Percentiles rank a stretch among this genome's conserved stretches.
phyloP scores from a whole-genome alignment of 35 echinoderm and acorn worm species.

The Holothuria glaberrima region DNA sequence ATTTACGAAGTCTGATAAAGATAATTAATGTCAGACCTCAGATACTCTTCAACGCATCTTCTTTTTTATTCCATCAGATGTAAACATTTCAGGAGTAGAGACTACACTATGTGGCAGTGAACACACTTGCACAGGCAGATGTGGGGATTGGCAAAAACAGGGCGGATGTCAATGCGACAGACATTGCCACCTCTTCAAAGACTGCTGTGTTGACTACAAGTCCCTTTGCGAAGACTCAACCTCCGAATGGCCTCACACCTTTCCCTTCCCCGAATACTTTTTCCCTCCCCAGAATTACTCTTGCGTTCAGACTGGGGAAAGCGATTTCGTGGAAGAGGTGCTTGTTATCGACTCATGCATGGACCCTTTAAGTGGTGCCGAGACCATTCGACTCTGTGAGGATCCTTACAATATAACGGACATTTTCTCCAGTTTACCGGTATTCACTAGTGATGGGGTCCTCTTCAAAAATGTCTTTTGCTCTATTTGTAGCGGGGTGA shows the following conservation, averaged over 20 bases:
- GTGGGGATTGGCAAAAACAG: conserved; percentile 1
- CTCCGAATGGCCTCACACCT: background rate
- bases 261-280: background rate
- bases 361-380: background rate
- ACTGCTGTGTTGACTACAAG: conserved; percentile 21
- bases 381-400: background rate
- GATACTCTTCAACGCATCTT: too few relatives aligned
- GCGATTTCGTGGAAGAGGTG: background rate
- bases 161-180: conserved; percentile 3
- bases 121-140: background rate
- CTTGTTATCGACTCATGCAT: background rate
- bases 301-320: background rate
- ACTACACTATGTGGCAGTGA: background rate
- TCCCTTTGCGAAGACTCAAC: background rate
- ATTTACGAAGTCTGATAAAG: too few relatives aligned
- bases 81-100: background rate
- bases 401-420: background rate
- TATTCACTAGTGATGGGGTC: background rate
- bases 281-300: background rate
- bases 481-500: background rate
- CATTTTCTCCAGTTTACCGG: background rate
- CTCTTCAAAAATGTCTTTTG: conserved; percentile 5
- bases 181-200: background rate
- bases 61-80: background rate
- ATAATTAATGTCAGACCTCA: too few relatives aligned